These are phyloP conservation scores for Crocallis elinguaria DNA, from an alignment of 2,888 invertebrate genomes.

Conservation along the genomic window DNA sequence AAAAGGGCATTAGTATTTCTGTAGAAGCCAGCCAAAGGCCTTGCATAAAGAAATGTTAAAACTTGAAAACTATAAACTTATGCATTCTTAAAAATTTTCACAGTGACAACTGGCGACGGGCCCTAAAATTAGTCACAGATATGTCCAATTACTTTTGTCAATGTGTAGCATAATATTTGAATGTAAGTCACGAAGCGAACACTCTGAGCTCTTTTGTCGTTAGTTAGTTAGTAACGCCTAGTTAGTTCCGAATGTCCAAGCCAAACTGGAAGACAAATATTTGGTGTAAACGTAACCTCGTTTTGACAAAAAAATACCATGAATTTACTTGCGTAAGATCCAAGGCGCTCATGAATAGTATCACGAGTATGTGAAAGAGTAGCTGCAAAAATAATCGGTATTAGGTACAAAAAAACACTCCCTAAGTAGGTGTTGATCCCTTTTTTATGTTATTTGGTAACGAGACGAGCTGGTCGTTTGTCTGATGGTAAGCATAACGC, in stretches of 20 bases:
- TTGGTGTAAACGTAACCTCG: constrained; percentile 28
- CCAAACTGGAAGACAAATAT: constrained; percentile 35
- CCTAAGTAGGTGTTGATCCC: no score
- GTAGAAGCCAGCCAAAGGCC: no score
- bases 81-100: neutral
- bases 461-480: no score
- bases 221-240: constrained; percentile 28
- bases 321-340: neutral
- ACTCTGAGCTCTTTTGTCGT: constrained; percentile 20
- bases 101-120: neutral
- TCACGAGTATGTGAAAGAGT: neutral
- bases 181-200: constrained; percentile 15
- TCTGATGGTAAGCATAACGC: no score
- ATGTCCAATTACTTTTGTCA: constrained; percentile 11
- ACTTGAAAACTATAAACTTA: neutral
- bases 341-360: no score
- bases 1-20: no score
- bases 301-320: constrained; percentile 7
- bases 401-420: no score
- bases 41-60: no score
- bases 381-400: no score
- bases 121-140: constrained; percentile 7
- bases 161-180: constrained; percentile 13
- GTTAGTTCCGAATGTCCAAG: constrained; percentile 33
- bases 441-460: no score